Conservation (phyloP, 1,140 invertebrate species). For the Kradibia gibbosae region DNA sequence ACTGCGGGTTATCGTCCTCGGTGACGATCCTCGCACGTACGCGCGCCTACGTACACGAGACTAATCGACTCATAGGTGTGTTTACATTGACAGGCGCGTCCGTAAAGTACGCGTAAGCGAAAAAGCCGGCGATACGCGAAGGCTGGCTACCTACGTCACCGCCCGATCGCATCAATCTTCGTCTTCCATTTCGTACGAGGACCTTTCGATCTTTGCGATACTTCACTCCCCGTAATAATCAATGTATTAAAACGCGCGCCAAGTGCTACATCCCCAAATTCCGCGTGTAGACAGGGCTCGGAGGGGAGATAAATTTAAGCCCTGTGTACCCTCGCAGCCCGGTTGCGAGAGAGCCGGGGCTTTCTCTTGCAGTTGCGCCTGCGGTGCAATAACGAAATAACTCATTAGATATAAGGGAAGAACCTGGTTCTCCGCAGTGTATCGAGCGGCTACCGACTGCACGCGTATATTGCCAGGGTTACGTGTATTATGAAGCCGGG, state of each 20-base stretch:
- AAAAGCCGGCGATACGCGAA: neutral
- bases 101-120: neutral
- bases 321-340: neutral
- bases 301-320: no score
- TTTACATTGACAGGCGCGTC: neutral
- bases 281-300: neutral
- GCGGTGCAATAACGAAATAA: slow-evolving; percentile 16
- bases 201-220: neutral
- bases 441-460: neutral
- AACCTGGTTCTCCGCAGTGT: slow-evolving; percentile 11
- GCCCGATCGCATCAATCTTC: slow-evolving; percentile 15
- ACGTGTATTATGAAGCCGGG: neutral
- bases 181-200: neutral
- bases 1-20: neutral
- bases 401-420: slow-evolving; percentile 14
- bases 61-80: neutral
- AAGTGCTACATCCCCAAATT: neutral
- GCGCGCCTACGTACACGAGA: neutral
- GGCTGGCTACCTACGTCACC: neutral
- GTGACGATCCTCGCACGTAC: neutral
- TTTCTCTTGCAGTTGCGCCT: neutral
- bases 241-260: neutral
- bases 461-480: neutral
- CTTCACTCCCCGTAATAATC: neutral
- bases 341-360: neutral